phyloP scores from a whole-genome alignment of 35 echinoderm and acorn worm genomes.

The Lytechinus pictus region DNA sequence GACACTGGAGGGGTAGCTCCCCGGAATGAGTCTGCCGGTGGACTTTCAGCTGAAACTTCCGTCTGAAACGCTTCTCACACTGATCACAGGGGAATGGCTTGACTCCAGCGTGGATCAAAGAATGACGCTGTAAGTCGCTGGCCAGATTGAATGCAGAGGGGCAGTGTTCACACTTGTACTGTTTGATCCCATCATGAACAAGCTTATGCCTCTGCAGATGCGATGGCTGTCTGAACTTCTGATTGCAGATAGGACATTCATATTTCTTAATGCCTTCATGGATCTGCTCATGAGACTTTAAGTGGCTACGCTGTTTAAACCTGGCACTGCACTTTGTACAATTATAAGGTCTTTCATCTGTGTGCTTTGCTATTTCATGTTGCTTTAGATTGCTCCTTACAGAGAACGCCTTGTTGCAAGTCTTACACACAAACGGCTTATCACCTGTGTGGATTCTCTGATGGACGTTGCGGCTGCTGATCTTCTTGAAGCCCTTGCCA shows the following conservation, averaged over 20 bases:
- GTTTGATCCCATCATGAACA: conserved; percentile 51
- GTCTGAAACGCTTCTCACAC: conserved; percentile 57
- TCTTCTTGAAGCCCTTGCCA: conserved; percentile 55
- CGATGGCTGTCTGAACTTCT: conserved; percentile 51
- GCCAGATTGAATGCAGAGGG: conserved; percentile 50
- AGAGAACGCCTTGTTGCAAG: conserved; percentile 56
- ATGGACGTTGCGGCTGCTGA: conserved; percentile 50
- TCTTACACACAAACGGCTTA: conserved; percentile 59
- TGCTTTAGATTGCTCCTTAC: conserved; percentile 50
- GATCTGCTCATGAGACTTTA: conserved; percentile 53
- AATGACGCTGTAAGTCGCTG: conserved; percentile 57
- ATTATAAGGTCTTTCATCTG: conserved; percentile 33
- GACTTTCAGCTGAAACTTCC: conserved; percentile 43
- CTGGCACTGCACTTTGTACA: conserved; percentile 39
- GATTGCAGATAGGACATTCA: conserved; percentile 38
- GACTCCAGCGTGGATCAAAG: conserved; percentile 63
- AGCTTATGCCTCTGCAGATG: conserved; percentile 51
- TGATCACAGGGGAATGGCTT: conserved; percentile 62
- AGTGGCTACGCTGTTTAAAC: conserved; percentile 49
- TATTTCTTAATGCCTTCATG: conserved; percentile 53
- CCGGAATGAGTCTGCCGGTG: conserved; percentile 63
- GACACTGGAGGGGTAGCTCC: neutral
- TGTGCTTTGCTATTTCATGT: conserved; percentile 38
- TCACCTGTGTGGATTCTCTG: conserved; percentile 47
- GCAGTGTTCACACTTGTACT: conserved; percentile 26